Conservation (phyloP, 1,140 invertebrate genomes). For the Heterodera schachtii region DNA sequence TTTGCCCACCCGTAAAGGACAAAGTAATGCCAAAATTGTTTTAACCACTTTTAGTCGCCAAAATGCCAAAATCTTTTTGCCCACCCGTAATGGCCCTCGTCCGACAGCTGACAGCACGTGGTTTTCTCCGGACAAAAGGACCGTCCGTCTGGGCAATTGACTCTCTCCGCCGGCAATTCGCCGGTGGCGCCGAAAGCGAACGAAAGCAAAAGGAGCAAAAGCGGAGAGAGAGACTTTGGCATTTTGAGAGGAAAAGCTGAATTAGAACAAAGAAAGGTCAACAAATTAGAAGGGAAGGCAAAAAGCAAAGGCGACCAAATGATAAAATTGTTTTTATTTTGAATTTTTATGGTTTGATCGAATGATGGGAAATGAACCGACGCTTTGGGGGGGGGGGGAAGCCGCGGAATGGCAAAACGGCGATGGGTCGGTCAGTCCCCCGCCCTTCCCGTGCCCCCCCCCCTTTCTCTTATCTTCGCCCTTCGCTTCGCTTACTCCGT, state of each 20-base stretch:
- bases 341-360: too few species aligned
- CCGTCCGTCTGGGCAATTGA: conserved; percentile 31
- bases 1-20: background rate
- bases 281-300: conserved; percentile 9
- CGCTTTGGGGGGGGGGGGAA: too few species aligned
- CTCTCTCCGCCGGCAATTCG: conserved; percentile 7
- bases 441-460: too few species aligned
- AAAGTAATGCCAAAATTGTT: too few species aligned
- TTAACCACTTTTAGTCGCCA: too few species aligned
- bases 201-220: background rate
- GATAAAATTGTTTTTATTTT: too few species aligned
- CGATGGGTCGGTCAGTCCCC: too few species aligned
- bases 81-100: conserved; percentile 20
- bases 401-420: too few species aligned
- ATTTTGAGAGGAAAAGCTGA: background rate
- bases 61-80: background rate
- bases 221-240: background rate
- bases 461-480: background rate
- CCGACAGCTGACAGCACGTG: conserved; percentile 30
- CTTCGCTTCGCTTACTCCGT: too few species aligned
- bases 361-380: too few species aligned
- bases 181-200: background rate
- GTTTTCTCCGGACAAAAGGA: conserved; percentile 37
- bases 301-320: background rate
- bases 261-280: background rate